These are phyloP conservation scores for Merluccius polli DNA, from an alignment of 2,797 vertebrate species.

Conservation along the genomic window DNA sequence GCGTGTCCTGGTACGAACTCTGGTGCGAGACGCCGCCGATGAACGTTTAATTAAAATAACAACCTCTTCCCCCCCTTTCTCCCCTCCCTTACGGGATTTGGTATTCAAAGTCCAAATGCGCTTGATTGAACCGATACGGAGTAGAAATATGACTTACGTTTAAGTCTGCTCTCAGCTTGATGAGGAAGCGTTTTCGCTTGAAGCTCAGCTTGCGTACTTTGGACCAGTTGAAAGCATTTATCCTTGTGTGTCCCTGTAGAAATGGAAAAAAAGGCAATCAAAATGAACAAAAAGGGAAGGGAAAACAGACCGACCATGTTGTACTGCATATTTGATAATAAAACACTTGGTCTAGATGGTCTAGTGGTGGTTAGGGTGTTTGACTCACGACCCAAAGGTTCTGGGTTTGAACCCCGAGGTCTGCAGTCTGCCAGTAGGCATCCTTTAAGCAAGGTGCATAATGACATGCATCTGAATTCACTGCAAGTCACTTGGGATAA, in stretches of 20 bases:
- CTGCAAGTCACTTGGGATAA: background rate
- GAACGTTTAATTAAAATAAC: background rate
- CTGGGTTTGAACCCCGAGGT: background rate
- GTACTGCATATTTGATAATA: background rate
- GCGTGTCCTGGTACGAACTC: slow-evolving; percentile 90
- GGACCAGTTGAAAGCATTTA: slow-evolving; percentile 98
- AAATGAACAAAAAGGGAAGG: background rate
- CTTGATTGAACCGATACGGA: background rate
- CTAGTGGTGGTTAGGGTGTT: background rate
- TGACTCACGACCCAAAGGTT: background rate
- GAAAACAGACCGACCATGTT: background rate
- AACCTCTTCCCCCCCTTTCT: background rate
- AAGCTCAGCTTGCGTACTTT: slow-evolving; percentile 98
- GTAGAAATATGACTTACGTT: slow-evolving; percentile 78
- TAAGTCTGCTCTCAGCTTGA: slow-evolving; percentile 90
- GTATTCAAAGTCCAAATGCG: background rate
- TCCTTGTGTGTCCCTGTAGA: slow-evolving; percentile 88
- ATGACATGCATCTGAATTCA: background rate
- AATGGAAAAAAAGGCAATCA: slow-evolving; percentile 11
- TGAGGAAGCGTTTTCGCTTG: slow-evolving; percentile 96
- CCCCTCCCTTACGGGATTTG: background rate
- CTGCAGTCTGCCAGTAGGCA: background rate
- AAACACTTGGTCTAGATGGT: background rate
- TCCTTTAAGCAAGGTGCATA: background rate
- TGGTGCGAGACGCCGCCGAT: slow-evolving; percentile 46